A percentile compares a stretch with the other conserved stretches of the same genome.
Evolutionary conservation across 2,113 vertebrate species (phyloP).

Genomic region (Perca fluviatilis): DNA sequence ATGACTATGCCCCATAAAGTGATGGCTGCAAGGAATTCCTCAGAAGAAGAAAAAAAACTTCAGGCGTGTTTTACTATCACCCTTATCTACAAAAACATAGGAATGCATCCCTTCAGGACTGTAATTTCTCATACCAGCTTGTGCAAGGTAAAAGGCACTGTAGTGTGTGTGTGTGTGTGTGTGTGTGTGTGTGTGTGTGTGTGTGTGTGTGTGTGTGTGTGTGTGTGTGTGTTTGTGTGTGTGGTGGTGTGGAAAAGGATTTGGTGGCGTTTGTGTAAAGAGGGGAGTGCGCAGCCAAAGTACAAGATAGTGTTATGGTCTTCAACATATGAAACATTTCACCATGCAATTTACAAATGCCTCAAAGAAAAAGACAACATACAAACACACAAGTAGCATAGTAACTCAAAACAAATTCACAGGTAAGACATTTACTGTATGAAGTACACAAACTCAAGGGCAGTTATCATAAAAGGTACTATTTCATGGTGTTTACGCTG

Average conservation of each 20-base stretch:
- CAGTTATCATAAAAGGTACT: conserved; percentile 17
- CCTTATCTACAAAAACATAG: conserved; percentile 43
- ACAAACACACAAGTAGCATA: conserved; percentile 18
- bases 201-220: too few relatives aligned
- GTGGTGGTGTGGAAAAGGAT: too few relatives aligned
- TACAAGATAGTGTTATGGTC: conserved; percentile 13
- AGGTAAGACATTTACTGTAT: conserved; percentile 15
- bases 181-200: conserved; percentile 28
- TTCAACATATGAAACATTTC: conserved; percentile 36
- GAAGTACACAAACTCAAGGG: conserved; percentile 29
- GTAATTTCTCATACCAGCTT: conserved; percentile 43
- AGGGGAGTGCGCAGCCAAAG: too few relatives aligned
- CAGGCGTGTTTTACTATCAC: conserved; percentile 19
- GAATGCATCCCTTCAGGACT: conserved; percentile 39
- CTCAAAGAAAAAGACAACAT: conserved; percentile 23
- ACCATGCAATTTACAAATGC: conserved; percentile 14
- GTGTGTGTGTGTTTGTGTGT: too few relatives aligned
- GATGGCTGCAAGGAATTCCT: background rate
- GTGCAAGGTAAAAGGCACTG: conserved; percentile 37
- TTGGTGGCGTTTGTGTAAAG: too few relatives aligned
- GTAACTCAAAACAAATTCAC: conserved; percentile 20
- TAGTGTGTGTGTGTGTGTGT: conserved; percentile 15
- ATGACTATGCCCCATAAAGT: background rate
- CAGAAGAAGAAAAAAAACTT: background rate
- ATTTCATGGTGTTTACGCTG: background rate